Evolutionary conservation across 2,113 vertebrate genomes (phyloP).

Genomic region (Eubucco bourcierii): DNA sequence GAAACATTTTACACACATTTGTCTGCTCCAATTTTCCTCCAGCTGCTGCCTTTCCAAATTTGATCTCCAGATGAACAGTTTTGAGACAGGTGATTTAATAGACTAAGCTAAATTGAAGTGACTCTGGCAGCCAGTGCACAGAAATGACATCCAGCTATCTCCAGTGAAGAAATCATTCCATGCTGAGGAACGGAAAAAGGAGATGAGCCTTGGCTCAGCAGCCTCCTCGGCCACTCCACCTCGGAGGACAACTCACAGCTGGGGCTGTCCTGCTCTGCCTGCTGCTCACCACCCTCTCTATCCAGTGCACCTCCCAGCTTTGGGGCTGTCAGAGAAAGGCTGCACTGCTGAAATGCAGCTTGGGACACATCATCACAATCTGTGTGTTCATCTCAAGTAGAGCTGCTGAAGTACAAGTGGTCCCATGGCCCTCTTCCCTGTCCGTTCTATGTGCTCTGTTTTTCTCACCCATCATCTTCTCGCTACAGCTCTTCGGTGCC

Average conservation of each 20-base stretch:
- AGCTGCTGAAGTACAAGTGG: neutral
- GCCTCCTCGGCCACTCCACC: neutral
- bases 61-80: slow-evolving; percentile 21
- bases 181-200: rapidly evolving
- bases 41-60: slow-evolving; percentile 53
- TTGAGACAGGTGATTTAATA: slow-evolving; percentile 26
- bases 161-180: rapidly evolving
- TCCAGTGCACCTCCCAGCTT: neutral
- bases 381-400: rapidly evolving
- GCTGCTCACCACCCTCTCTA: rapidly evolving
- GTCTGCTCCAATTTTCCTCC: slow-evolving; percentile 35
- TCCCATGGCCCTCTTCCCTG: rapidly evolving
- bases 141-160: neutral
- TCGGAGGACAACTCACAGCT: neutral
- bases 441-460: neutral
- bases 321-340: neutral
- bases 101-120: neutral
- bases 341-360: neutral
- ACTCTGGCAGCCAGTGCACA: neutral
- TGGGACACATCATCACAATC: rapidly evolving
- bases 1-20: slow-evolving; percentile 25
- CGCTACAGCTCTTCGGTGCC: neutral
- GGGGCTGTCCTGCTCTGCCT: neutral
- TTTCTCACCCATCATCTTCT: neutral
- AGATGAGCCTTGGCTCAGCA: neutral